Evolutionary conservation across 2,888 invertebrate genomes (phyloP), one percentile per base, ranked within the genome.

Genomic region (Tholera decimalis): DNA sequence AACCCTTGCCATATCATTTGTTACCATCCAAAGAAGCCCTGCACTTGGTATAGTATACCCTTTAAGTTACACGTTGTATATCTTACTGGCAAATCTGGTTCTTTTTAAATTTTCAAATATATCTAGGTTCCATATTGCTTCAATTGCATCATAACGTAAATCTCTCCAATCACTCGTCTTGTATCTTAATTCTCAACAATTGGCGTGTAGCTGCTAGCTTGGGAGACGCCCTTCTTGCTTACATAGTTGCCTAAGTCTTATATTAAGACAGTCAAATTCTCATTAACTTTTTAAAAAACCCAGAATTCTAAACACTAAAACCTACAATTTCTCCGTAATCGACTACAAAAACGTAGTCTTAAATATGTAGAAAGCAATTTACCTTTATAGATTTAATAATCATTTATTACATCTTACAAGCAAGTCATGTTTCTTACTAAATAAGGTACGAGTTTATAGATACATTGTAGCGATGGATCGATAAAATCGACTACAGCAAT

Each of bases 381-480:
- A 30, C 24, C 37, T n/a, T 3, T 18, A 41, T 8, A 35, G 28
- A 50, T 73, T 47, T 60, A 65, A 62, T 73, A 35, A 60, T 49
- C 28, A 63, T 49, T 65, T n/a, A 70, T 70, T 50, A 59, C 44
- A 18, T 20, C 53, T 59, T 65, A 62, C 44, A 9, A 43, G 37
- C 55, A 24, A 56, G 13, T 35, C 61, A 60, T 51, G 73, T 53
- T 53, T 33, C 33, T 20, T 24, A 60, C 78, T 69, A 58, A 68
- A 69, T 44, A 64, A 69, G 79, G 63, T 9, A 35, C 50, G 54
- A 49, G 1, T 62, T 65, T 68, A 81, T 47, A 61, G 66, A 62
- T 67, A 81, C 79, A 65, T 67, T 79, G 72, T 81, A 65, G 35
- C 46, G 55, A 64, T 50, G 61, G 44, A 59, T 37, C 72, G 43